A percentile compares a stretch with the other conserved stretches of the same genome.
Conservation (phyloP, 2,797 vertebrate genomes). For the Catamblyrhynchus diadema region DNA sequence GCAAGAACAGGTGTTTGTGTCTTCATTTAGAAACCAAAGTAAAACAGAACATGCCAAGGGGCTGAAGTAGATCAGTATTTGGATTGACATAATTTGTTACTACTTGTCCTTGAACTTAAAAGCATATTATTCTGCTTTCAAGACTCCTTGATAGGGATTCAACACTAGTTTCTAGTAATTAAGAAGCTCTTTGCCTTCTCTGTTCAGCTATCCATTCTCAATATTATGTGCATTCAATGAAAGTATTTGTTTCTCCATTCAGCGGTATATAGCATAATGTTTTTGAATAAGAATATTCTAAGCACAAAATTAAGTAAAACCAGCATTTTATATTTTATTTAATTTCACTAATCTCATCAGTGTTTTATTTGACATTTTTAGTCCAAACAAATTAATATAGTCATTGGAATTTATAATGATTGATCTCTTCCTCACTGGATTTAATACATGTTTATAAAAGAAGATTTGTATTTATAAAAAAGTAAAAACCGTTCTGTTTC, state of each 20-base stretch:
- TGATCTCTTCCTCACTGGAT: background rate
- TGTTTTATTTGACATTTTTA: background rate
- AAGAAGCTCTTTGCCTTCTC: conserved; percentile 33
- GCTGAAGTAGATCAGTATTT: conserved; percentile 59
- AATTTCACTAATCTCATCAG: background rate
- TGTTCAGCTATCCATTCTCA: background rate
- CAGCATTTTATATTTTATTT: background rate
- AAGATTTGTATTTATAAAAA: background rate
- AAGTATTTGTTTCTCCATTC: background rate
- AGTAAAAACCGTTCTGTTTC: background rate
- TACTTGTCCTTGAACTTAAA: conserved; percentile 73
- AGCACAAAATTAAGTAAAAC: background rate
- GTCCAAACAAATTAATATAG: background rate
- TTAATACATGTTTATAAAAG: background rate
- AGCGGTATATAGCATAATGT: background rate
- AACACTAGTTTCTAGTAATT: conserved; percentile 14
- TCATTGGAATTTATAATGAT: background rate
- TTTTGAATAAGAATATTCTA: background rate
- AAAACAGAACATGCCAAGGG: conserved; percentile 71
- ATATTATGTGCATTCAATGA: background rate
- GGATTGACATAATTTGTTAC: conserved; percentile 67
- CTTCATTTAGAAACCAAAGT: conserved; percentile 76
- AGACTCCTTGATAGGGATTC: conserved; percentile 17
- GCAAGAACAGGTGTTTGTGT: conserved; percentile 79
- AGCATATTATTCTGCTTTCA: conserved; percentile 32